phyloP scores from a whole-genome alignment of 2,888 invertebrate genomes.

The Mesoligia furuncula region DNA sequence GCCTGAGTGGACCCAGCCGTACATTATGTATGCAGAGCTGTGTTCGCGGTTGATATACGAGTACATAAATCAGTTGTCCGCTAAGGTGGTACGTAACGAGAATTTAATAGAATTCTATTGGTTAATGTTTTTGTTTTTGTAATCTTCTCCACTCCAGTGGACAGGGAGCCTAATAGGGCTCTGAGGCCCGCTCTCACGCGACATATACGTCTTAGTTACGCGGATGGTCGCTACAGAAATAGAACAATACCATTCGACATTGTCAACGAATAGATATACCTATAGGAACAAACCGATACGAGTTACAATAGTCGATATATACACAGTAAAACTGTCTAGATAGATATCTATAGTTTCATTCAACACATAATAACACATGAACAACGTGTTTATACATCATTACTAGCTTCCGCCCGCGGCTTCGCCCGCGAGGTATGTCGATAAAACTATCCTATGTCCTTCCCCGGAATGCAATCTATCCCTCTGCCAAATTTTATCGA shows the following conservation, averaged over 20 bases:
- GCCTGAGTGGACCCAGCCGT: not conserved
- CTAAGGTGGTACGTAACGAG: not conserved
- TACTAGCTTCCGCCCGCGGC: no score
- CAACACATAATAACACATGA: not conserved
- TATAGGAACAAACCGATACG: conserved; percentile 22
- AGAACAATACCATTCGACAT: conserved; percentile 36
- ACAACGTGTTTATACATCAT: not conserved
- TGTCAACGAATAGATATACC: conserved; percentile 17
- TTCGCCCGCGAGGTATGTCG: no score
- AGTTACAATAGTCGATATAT: conserved; percentile 24
- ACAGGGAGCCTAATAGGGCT: not conserved
- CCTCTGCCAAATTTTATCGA: no score
- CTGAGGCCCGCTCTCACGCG: conserved; percentile 10
- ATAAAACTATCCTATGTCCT: no score
- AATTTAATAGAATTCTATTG: not conserved
- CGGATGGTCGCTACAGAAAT: conserved; percentile 35
- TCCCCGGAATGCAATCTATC: no score
- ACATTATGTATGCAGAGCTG: not conserved
- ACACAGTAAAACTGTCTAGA: not conserved
- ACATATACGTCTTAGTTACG: conserved; percentile 26
- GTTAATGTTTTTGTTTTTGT: not conserved
- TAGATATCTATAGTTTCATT: not conserved
- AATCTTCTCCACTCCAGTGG: not conserved
- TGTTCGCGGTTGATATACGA: not conserved
- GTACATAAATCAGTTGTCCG: not conserved